Base-by-base conservation (phyloP, 2,113 vertebrate genomes). In the Trematomus loennbergii region DNA sequence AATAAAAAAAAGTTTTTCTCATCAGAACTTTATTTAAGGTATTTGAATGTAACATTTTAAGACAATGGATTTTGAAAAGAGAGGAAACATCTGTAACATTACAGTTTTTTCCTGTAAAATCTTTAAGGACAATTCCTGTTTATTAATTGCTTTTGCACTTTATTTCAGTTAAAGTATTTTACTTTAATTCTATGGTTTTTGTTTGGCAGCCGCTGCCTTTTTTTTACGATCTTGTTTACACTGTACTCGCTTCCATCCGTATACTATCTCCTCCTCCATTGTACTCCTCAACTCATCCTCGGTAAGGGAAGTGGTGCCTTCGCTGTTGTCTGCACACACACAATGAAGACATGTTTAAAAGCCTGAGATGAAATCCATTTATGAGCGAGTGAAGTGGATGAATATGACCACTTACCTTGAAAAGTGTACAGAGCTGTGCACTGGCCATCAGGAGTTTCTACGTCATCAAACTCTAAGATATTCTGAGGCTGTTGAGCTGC, bases 201-300 rank as follows among this genome's bases (percentile, higher is more conserved):
- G 29, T 29, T 29, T 29, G 25, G 25, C 25, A 25, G 25, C 25
- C 2, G 25, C 25, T 25, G 25, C 25, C 3, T 0, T 29, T 29
- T 29, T 29, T 29, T 29, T 29, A 0, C 29, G 29, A 29, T 29
- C 4, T 29, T 29, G 3, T 29, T 29, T 29, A 4, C 29, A 29
- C 29, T 94, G 88, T 58, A 97, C 96, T 17, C 95, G 93, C 57
- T 96, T 96, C 96, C 96, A 97, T 20, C 96, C 96, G 0, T 97
- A 96, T 0, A 96, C 96, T 71, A 95, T 95, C 84, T 97, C 96
- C 11, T 95, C 93, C 50, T 96, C 95, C 94, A 97, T 94, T 74
- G 97, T 45, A 33, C 89, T 96, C 57, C 97, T 88, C 82, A 88
- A 87, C 79, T 97, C 96, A 1, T 95, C 96, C 71, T 95, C 94